Base-by-base conservation (phyloP, 2,113 vertebrate genomes). In the Cebidichthys violaceus region DNA sequence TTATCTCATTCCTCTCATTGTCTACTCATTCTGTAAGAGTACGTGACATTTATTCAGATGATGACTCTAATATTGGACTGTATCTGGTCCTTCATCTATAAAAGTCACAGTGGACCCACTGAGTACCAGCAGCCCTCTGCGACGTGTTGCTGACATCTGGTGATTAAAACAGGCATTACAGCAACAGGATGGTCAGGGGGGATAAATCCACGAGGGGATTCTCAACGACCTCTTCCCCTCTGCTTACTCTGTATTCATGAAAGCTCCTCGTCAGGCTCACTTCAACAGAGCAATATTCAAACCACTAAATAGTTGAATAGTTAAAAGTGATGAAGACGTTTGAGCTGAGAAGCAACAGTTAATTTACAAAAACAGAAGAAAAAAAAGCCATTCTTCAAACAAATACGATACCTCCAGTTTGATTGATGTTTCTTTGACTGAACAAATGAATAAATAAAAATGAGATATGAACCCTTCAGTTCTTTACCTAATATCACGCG, bases 101-200 rank as follows among this genome's bases (percentile, higher is more conserved):
- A 3, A 1, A 41, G 18, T 41, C 20, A 4, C 31, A 22, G 24
- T 55, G 14, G 24, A 27, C 13, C 55, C 55, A 14, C 10, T 52
- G 4, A 27, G 54, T 0, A 57, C n/a, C 54, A 27, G n/a, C 54
- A 57, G 4, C 52, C 37, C 24, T n/a, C 4, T 66, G 22, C 10
- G n/a, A 2, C 33, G 5, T 45, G 22, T 8, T 82, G 17, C 78
- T 90, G 89, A 39, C 92, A 71, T 70, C 90, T 93, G 54, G 55
- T 90, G 93, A 24, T 77, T 6, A 0, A 50, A 0, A 6, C 1
- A 4, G 9, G 62, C 41, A 78, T 81, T 65, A 24, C 93, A 93
- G 43, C 0, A 9, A 64, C n/a, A 39, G 31, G 10, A 1, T 0
- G 3, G 1, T 33, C 15, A 0, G 9, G 4, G 14, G 10, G 1